Evolutionary conservation across 2,113 vertebrate species (phyloP).

Genomic region (Nothobranchius furzeri): DNA sequence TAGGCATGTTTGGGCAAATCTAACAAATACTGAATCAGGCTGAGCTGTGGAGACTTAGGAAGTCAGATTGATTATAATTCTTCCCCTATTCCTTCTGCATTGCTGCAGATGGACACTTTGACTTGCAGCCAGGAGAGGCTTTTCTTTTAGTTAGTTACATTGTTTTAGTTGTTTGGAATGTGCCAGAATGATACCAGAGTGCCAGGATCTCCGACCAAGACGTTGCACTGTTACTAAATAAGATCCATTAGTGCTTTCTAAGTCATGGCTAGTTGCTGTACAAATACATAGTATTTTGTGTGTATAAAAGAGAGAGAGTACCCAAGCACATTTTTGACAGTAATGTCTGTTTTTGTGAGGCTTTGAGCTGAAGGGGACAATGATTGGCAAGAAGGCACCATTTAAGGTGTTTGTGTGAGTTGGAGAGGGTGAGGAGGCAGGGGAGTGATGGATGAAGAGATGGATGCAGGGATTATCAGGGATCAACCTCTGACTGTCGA

Average conservation of each 20-base stretch:
- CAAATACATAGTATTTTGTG: neutral
- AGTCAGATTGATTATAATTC: fast-evolving
- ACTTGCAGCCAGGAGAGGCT: neutral
- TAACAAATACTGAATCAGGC: neutral
- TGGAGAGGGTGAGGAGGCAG: constrained; percentile 13
- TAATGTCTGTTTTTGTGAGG: neutral
- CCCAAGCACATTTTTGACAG: neutral
- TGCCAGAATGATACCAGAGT: neutral
- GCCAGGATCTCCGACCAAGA: neutral
- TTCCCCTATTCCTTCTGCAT: neutral
- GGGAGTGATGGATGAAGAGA: constrained; percentile 41
- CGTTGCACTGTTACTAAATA: neutral
- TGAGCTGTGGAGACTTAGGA: fast-evolving
- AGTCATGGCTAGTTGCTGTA: neutral
- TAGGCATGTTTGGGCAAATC: neutral
- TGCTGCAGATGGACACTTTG: neutral
- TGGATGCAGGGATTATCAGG: constrained; percentile 37
- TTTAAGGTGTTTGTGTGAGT: constrained; percentile 5
- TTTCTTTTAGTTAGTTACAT: neutral
- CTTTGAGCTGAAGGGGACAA: neutral
- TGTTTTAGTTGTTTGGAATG: neutral
- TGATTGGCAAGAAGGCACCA: neutral
- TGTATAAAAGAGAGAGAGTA: neutral
- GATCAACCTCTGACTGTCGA: constrained; percentile 39
- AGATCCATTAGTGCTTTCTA: neutral